These are phyloP conservation scores for Megaceryle torquata DNA, from an alignment of 2,113 vertebrate species.

Conservation along the genomic window DNA sequence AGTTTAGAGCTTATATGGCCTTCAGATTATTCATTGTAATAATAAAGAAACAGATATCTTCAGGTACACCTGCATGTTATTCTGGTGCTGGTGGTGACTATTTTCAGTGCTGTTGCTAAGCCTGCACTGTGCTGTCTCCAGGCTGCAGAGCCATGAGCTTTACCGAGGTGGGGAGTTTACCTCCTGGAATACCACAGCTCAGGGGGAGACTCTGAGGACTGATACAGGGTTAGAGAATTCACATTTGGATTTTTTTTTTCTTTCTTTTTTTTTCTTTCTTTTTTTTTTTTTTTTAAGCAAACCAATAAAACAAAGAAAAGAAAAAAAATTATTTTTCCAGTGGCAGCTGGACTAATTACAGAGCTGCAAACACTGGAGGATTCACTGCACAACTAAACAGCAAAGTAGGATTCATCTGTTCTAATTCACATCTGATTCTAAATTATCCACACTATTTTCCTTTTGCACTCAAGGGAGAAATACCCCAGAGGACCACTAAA, in stretches of 20 bases:
- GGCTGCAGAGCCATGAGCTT: neutral
- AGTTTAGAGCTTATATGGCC: neutral
- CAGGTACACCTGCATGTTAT: neutral
- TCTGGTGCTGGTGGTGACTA: neutral
- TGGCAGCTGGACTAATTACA: neutral
- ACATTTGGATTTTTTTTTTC: neutral
- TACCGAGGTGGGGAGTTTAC: neutral
- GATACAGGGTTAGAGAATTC: accelerated
- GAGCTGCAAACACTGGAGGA: neutral
- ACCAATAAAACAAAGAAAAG: neutral
- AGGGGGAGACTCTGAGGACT: neutral
- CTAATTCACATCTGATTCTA: neutral
- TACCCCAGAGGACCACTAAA: neutral
- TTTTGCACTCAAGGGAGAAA: neutral
- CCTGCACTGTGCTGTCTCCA: neutral
- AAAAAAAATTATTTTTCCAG: neutral
- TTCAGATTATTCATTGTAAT: neutral
- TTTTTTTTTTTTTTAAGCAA: neutral
- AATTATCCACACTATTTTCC: neutral
- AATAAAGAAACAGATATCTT: neutral
- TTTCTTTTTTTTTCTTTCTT: neutral
- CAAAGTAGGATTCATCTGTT: neutral
- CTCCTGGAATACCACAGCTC: accelerated
- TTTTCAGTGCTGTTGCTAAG: neutral
- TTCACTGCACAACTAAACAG: neutral